These are phyloP conservation scores for Polyommatus icarus DNA, from an alignment of 2,888 invertebrate genomes.

Conservation along the genomic window DNA sequence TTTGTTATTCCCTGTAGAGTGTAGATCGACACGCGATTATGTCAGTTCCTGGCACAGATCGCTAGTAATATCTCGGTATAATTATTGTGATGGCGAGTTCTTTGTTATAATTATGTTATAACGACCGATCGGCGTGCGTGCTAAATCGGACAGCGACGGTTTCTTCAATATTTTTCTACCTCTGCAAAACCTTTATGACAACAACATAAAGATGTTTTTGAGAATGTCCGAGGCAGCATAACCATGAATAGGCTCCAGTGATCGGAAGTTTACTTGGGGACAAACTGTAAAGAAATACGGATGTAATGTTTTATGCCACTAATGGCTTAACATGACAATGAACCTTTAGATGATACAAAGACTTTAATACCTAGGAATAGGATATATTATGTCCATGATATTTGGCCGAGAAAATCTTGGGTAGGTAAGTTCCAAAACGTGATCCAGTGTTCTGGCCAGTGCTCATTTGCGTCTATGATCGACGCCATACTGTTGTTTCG, in stretches of 20 bases:
- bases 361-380: too few relatives aligned
- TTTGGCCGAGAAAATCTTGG: too few relatives aligned
- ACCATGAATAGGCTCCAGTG: background rate
- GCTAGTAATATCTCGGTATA: background rate
- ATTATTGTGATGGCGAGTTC: slow-evolving; percentile 10
- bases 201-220: background rate
- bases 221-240: background rate
- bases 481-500: too few relatives aligned
- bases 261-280: slow-evolving; percentile 8
- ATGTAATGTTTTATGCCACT: background rate
- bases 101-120: slow-evolving; percentile 20
- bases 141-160: background rate
- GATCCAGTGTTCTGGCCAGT: too few relatives aligned
- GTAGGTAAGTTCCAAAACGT: too few relatives aligned
- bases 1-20: too few relatives aligned
- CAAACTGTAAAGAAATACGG: slow-evolving; percentile 4
- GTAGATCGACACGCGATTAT: background rate
- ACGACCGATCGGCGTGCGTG: background rate
- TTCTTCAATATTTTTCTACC: background rate
- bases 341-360: too few relatives aligned
- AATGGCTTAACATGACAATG: background rate
- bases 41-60: background rate
- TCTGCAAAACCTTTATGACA: background rate
- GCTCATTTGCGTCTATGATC: too few relatives aligned
- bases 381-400: too few relatives aligned